A percentile compares a stretch with the other conserved stretches of the same genome.
Evolutionary conservation across 64 coral and sea anemone species (phyloP).

Genomic region (Pocillopora damicornis): DNA sequence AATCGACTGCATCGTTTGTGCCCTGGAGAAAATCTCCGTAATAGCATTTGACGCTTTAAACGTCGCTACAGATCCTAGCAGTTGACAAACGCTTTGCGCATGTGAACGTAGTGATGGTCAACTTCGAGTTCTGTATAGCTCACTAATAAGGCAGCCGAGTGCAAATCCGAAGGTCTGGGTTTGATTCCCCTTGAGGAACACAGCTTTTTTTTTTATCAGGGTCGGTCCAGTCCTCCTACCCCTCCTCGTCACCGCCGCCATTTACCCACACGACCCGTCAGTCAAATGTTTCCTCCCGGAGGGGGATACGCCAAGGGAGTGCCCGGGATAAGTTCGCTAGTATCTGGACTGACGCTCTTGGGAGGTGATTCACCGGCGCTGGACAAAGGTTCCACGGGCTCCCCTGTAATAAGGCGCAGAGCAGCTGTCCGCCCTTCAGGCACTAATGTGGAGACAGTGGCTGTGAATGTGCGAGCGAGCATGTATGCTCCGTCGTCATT

Average conservation of each 20-base stretch:
- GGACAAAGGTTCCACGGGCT: constrained; percentile 29
- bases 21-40: no score
- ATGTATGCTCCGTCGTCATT: constrained; percentile 40
- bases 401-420: constrained; percentile 62
- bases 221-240: constrained; percentile 60
- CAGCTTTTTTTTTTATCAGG: constrained; percentile 4
- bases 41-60: no score
- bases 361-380: constrained; percentile 35
- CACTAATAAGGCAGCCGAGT: background rate
- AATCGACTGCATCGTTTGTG: no score
- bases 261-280: constrained; percentile 72
- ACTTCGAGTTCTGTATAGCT: no score
- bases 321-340: constrained; percentile 62
- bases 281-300: constrained; percentile 71
- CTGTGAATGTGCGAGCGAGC: constrained; percentile 69
- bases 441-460: constrained; percentile 56
- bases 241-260: constrained; percentile 78
- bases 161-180: background rate
- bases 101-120: no score
- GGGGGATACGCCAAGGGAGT: constrained; percentile 19
- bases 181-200: no score
- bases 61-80: no score
- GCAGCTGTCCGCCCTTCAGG: constrained; percentile 50
- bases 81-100: no score
- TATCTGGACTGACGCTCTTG: constrained; percentile 67